Percentiles rank a stretch among this genome's conserved stretches.
Conservation (phyloP, 1,140 invertebrate species). For the Megalopta genalis region DNA sequence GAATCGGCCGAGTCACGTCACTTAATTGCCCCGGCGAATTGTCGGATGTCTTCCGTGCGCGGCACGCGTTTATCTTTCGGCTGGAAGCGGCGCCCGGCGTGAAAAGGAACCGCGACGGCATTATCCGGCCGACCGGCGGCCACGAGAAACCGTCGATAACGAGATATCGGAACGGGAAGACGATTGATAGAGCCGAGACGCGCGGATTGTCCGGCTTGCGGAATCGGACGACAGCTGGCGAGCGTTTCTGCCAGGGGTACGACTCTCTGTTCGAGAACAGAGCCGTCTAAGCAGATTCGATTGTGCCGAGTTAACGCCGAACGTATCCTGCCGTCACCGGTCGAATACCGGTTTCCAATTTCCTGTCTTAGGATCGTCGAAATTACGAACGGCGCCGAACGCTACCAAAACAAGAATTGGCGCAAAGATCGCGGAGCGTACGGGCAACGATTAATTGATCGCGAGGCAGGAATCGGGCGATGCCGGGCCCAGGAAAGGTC, state of each 20-base stretch:
- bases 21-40: constrained; percentile 72
- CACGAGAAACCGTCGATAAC: constrained; percentile 50
- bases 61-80: constrained; percentile 57
- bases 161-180: constrained; percentile 50
- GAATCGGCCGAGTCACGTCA: constrained; percentile 72
- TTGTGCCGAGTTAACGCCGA: background rate
- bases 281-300: background rate
- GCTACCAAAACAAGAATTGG: too few species aligned
- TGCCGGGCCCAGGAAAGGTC: too few species aligned
- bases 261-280: too few species aligned
- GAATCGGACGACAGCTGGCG: constrained; percentile 51
- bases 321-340: too few species aligned
- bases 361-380: too few species aligned
- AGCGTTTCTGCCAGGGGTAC: constrained; percentile 11
- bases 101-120: constrained; percentile 45
- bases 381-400: too few species aligned
- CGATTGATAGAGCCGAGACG: constrained; percentile 7
- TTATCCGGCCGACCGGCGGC: constrained; percentile 37
- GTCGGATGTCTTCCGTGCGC: constrained; percentile 50
- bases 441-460: too few species aligned
- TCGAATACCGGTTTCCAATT: too few species aligned
- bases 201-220: constrained; percentile 13
- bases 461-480: too few species aligned
- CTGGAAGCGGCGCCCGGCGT: constrained; percentile 36
- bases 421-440: too few species aligned